A percentile compares a stretch with the other conserved stretches of the same genome.
Conservation (phyloP, 2,113 vertebrate species). For the Cephalopterus ornatus region DNA sequence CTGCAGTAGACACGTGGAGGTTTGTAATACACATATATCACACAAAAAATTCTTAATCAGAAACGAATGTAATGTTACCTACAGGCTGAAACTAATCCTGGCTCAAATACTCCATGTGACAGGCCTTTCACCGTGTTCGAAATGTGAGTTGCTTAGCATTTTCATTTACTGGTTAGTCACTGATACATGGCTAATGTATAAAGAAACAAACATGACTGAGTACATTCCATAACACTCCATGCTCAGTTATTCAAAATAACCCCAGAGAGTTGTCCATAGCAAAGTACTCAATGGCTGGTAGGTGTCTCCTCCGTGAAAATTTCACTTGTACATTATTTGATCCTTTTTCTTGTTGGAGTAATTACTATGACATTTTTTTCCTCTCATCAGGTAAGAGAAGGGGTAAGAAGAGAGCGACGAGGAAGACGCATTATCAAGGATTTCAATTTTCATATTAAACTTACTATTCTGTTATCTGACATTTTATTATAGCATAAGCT, state of each 20-base stretch:
- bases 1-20: neutral
- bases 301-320: neutral
- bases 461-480: neutral
- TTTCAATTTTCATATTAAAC: neutral
- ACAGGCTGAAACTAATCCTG: neutral
- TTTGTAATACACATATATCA: neutral
- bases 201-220: neutral
- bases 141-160: neutral
- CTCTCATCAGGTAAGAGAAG: neutral
- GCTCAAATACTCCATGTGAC: neutral
- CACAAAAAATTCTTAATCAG: neutral
- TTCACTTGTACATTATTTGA: neutral
- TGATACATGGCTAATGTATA: neutral
- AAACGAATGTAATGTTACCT: neutral
- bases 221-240: neutral
- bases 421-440: neutral
- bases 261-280: fast-evolving
- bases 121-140: neutral
- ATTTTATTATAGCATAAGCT: neutral
- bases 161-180: neutral
- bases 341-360: neutral
- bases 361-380: neutral
- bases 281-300: neutral
- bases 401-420: neutral
- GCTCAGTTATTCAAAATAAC: neutral